Evolutionary conservation across 1,140 invertebrate species (phyloP), one percentile per base, ranked within the genome.

Genomic region (Lucilia cuprina): DNA sequence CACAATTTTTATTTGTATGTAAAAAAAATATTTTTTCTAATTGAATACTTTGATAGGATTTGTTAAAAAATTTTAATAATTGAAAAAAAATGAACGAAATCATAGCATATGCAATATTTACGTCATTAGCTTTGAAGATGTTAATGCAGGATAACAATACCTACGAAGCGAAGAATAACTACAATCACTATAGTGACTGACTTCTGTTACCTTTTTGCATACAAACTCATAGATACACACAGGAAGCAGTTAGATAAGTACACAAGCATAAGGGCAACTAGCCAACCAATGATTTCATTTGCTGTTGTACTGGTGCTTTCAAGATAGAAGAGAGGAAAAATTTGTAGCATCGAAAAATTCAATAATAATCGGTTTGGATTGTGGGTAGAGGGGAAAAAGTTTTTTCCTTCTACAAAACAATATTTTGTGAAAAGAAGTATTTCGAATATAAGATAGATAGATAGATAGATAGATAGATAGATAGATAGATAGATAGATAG

Each of bases 111-210:
- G 77, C 41, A 80, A 49, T 49, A 50, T 21, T 50, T 80, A 49
- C 77, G 41, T 80, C 77, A 80, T 80, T 80, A 80, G 77, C 21
- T 49, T 50, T 21, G 19, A 50, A 80, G 75, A 78, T 35, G 34
- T 5, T 47, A 17, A 78, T 35, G 35, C n/a, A 80, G 41, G 47
- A 25, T 49, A 50, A 49, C 41, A 25, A 5, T 30, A 8, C 34
- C 3, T 35, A 19, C 41, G 41, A 41, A 10, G 7, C 2, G 7
- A 5, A 7, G 41, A 2, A 41, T 10, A 8, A 41, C 41, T 41
- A 41, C 41, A 13, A 12, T 55, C 50, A 55, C 50, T 55, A 55
- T 55, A 55, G 50, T n/a, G n/a, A n/a, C n/a, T 55, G 50, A 55
- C 14, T 55, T 55, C 5, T 17, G 10, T 55, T 55, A 55, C 50